A percentile compares a stretch with the other conserved stretches of the same genome.
These are phyloP conservation scores for Ditula angustiorana DNA, from an alignment of 2,888 invertebrate genomes.

Conservation along the genomic window DNA sequence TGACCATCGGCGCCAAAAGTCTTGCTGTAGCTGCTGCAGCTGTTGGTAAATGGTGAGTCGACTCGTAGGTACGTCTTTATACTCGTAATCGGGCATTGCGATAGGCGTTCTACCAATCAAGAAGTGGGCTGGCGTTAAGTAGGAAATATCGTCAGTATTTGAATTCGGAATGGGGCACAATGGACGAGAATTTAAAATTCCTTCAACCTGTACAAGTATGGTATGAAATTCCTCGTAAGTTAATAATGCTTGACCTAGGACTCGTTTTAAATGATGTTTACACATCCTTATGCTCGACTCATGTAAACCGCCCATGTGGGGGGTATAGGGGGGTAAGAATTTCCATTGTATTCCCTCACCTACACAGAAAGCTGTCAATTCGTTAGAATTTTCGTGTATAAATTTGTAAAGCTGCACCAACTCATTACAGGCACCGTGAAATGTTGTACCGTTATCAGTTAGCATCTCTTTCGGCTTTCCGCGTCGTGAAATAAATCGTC, in stretches of 20 bases:
- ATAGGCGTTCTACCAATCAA: constrained; percentile 5
- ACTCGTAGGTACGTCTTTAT: constrained; percentile 4
- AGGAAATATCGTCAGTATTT: neutral
- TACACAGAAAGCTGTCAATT: neutral
- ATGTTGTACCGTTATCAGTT: neutral
- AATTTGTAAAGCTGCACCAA: neutral
- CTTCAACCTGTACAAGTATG: neutral
- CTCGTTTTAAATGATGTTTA: neutral
- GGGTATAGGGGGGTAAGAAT: neutral
- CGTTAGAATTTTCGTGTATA: neutral
- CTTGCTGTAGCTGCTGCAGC: constrained; percentile 13
- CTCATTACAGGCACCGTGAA: neutral
- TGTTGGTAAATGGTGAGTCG: constrained; percentile 9
- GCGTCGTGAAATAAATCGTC: neutral
- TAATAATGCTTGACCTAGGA: no score
- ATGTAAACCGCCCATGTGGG: neutral
- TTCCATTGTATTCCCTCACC: neutral
- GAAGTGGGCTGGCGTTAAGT: constrained; percentile 15
- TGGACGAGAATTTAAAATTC: neutral
- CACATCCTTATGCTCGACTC: neutral
- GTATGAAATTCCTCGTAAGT: neutral
- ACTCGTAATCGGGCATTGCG: constrained; percentile 11
- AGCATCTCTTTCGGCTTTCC: neutral
- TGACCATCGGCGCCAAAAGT: constrained; percentile 13
- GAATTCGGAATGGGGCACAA: neutral